phyloP scores from a whole-genome alignment of 2,888 invertebrate species.

The Drosophila aldrichi region DNA sequence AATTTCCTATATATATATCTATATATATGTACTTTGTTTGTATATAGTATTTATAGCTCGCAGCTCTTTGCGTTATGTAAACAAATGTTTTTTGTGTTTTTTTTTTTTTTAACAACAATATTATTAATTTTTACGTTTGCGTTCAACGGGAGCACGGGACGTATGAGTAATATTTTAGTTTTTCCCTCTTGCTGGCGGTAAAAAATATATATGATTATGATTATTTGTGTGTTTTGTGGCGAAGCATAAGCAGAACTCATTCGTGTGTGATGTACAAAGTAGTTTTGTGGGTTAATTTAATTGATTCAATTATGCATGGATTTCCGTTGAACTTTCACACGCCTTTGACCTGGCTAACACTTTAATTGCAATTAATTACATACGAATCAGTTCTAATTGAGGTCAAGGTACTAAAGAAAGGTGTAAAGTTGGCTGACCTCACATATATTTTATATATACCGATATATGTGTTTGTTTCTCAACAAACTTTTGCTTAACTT shows the following conservation, averaged over 20 bases:
- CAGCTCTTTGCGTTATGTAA: slow-evolving; percentile 33
- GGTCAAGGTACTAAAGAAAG: slow-evolving; percentile 53
- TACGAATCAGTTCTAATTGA: slow-evolving; percentile 52
- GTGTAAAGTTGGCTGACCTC: neutral
- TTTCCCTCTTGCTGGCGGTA: neutral
- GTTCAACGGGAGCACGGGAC: slow-evolving; percentile 41
- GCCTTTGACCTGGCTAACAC: slow-evolving; percentile 34
- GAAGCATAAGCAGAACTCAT: slow-evolving; percentile 26
- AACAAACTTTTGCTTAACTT: neutral
- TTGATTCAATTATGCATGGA: slow-evolving; percentile 34
- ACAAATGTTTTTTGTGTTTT: slow-evolving; percentile 28
- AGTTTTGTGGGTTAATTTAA: slow-evolving; percentile 13
- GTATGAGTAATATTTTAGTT: slow-evolving; percentile 65
- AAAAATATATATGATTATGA: slow-evolving; percentile 35
- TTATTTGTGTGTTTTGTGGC: slow-evolving; percentile 50
- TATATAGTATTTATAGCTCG: slow-evolving; percentile 57
- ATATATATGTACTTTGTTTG: slow-evolving; percentile 16
- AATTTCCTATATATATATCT: slow-evolving; percentile 23
- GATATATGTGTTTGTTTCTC: slow-evolving; percentile 10
- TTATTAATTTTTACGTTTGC: slow-evolving; percentile 31
- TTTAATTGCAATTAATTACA: slow-evolving; percentile 68
- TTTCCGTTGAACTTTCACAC: slow-evolving; percentile 42
- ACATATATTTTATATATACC: neutral
- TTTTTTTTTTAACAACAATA: slow-evolving; percentile 28
- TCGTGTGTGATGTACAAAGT: neutral